These are phyloP conservation scores for Diorhabda sublineata DNA, from an alignment of 1,140 invertebrate genomes.

Conservation along the genomic window DNA sequence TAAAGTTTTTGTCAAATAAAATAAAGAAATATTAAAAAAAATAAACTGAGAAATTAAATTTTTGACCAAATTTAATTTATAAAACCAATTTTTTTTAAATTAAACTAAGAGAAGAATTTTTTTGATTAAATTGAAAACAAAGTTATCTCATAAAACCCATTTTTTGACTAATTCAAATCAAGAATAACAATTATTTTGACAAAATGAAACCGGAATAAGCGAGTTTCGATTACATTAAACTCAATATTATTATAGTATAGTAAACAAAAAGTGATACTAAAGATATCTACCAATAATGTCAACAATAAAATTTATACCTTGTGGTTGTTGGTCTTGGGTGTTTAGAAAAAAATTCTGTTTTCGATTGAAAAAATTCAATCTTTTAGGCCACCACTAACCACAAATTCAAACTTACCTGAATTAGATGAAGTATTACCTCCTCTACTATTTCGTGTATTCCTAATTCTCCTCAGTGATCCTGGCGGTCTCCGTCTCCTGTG, in stretches of 20 bases:
- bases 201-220: no score
- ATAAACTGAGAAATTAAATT: no score
- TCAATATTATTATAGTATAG: background rate
- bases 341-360: background rate
- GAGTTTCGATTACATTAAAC: no score
- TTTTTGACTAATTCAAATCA: no score
- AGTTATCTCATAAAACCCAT: no score
- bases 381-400: constrained; percentile 55
- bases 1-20: no score
- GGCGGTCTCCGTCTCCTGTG: constrained; percentile 77
- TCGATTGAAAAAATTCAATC: constrained; percentile 15
- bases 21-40: no score
- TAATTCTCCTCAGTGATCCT: constrained; percentile 82
- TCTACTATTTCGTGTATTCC: constrained; percentile 70
- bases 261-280: background rate
- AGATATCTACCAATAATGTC: background rate
- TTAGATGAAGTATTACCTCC: constrained; percentile 51
- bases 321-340: constrained; percentile 1
- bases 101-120: no score
- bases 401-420: constrained; percentile 40
- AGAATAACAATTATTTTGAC: no score
- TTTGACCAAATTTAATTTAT: no score
- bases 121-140: no score
- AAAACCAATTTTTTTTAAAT: no score
- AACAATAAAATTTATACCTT: background rate